Percentiles rank a stretch among this genome's conserved stretches.
Conservation (phyloP, 2,797 vertebrate species). For the Amblyraja radiata region DNA sequence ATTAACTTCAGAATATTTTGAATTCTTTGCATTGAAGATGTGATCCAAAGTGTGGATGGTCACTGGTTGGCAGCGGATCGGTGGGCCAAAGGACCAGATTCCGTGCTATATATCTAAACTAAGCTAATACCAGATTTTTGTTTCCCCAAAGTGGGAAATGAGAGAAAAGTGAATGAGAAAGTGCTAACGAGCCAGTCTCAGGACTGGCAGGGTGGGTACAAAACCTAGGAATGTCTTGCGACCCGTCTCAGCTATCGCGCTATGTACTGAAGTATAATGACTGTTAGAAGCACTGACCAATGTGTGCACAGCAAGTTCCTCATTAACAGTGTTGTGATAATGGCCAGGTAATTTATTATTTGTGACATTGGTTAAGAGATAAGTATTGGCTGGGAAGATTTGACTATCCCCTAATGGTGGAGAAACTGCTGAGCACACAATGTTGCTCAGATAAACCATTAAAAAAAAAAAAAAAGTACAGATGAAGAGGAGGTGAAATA, state of each 20-base stretch:
- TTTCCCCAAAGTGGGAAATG: background rate
- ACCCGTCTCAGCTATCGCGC: background rate
- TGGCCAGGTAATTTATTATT: background rate
- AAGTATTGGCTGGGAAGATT: background rate
- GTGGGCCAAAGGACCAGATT: too few species aligned
- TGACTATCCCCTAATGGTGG: background rate
- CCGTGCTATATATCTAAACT: too few species aligned
- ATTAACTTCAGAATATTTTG: background rate
- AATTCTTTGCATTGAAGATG: background rate
- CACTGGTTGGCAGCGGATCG: too few species aligned
- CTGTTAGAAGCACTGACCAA: background rate
- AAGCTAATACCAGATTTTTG: too few species aligned
- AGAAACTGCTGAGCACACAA: background rate
- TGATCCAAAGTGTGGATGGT: background rate
- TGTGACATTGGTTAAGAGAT: background rate
- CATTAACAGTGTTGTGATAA: background rate
- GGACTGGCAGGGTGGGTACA: background rate
- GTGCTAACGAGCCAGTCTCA: background rate
- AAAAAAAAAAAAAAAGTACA: background rate
- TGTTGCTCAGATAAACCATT: background rate
- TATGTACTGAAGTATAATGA: background rate
- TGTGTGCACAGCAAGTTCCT: background rate
- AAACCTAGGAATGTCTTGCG: background rate
- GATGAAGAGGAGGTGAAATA: background rate
- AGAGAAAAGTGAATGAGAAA: background rate